phyloP scores from a whole-genome alignment of 2,888 invertebrate species.

The Yponomeuta sedellus region DNA sequence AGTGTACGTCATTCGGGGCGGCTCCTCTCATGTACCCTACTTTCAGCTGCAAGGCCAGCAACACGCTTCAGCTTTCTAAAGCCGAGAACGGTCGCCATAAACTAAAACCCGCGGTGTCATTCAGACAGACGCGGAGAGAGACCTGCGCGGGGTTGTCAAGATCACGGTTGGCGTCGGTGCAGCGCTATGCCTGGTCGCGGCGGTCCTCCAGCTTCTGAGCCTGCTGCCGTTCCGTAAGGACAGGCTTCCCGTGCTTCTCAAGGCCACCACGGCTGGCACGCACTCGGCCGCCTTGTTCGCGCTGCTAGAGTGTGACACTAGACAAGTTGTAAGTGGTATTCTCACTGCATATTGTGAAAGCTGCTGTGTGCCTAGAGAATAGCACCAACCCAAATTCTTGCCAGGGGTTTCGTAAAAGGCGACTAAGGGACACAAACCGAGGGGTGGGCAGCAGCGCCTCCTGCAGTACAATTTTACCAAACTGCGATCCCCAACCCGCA shows the following conservation, averaged over 20 bases:
- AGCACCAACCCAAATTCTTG: too few relatives aligned
- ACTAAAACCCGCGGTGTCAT: not conserved
- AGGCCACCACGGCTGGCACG: constrained; percentile 28
- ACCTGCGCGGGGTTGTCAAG: constrained; percentile 55
- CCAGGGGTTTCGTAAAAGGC: too few relatives aligned
- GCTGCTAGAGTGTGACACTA: constrained; percentile 56
- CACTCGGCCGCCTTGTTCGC: constrained; percentile 34
- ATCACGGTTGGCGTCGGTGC: constrained; percentile 57
- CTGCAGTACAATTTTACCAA: too few relatives aligned
- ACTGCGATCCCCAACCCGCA: too few relatives aligned
- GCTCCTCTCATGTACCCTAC: too few relatives aligned
- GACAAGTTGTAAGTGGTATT: constrained; percentile 39
- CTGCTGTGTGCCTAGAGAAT: too few relatives aligned
- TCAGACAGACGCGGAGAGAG: constrained; percentile 61
- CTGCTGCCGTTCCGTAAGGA: constrained; percentile 43
- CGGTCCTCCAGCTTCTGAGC: constrained; percentile 52
- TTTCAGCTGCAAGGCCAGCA: too few relatives aligned
- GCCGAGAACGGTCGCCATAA: not conserved
- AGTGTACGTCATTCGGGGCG: too few relatives aligned
- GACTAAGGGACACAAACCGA: too few relatives aligned
- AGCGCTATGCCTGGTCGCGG: constrained; percentile 58
- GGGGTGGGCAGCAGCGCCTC: too few relatives aligned
- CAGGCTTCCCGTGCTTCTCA: constrained; percentile 47
- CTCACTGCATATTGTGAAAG: too few relatives aligned
- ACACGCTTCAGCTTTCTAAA: too few relatives aligned